Percentiles rank a stretch among this genome's conserved stretches.
Conservation (phyloP, 2,888 invertebrate genomes). For the Panzeria rudis region DNA sequence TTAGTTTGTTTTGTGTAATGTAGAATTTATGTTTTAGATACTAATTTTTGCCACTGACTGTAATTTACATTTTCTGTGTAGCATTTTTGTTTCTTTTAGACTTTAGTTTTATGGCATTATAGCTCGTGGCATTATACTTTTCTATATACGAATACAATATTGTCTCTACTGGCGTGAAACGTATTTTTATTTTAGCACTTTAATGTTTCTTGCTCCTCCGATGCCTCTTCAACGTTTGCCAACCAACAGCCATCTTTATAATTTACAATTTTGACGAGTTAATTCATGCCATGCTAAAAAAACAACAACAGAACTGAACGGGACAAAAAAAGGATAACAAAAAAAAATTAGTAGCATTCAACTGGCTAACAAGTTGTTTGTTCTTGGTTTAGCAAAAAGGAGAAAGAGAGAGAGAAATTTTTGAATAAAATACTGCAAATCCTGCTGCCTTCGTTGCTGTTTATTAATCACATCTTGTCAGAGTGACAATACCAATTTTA, state of each 20-base stretch:
- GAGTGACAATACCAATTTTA: conserved; percentile 82
- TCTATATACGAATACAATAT: neutral
- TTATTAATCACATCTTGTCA: conserved; percentile 73
- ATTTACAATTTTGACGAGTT: conserved; percentile 72
- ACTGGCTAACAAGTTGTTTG: conserved; percentile 72
- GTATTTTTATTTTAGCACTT: conserved; percentile 70
- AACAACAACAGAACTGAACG: conserved; percentile 13
- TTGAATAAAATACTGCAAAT: conserved; percentile 25
- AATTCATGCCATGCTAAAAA: conserved; percentile 67
- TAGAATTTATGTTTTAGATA: too few relatives aligned
- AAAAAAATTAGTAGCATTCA: conserved; percentile 41
- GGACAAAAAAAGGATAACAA: neutral
- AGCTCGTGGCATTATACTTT: conserved; percentile 53
- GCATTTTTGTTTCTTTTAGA: conserved; percentile 12
- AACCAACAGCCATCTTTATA: conserved; percentile 70
- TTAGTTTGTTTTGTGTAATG: too few relatives aligned
- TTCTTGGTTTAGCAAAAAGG: conserved; percentile 45
- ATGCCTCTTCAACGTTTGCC: conserved; percentile 48
- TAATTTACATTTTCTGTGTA: conserved; percentile 21
- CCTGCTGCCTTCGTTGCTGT: conserved; percentile 51
- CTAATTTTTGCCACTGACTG: conserved; percentile 35
- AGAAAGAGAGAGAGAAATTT: conserved; percentile 11
- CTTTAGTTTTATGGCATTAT: conserved; percentile 45
- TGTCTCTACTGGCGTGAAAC: conserved; percentile 67
- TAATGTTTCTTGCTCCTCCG: conserved; percentile 48